phyloP scores from a whole-genome alignment of 1,140 invertebrate genomes.

The Paralvinella palmiformis region DNA sequence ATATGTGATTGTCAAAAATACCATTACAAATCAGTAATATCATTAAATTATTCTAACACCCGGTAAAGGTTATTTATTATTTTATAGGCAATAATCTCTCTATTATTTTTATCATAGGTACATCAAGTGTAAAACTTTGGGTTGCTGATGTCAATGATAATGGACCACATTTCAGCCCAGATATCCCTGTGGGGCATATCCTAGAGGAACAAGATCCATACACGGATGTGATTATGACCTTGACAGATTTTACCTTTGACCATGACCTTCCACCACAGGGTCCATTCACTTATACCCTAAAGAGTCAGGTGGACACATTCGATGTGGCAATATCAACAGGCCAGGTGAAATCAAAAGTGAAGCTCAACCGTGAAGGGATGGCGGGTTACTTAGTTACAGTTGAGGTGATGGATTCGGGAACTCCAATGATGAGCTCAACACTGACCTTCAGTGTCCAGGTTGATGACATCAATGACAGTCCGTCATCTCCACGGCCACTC shows the following conservation, averaged over 20 bases:
- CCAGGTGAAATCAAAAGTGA: conserved; percentile 67
- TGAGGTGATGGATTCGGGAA: conserved; percentile 83
- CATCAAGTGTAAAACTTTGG: conserved; percentile 68
- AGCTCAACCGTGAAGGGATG: conserved; percentile 74
- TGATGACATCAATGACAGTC: conserved; percentile 85
- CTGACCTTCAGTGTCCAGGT: conserved; percentile 75
- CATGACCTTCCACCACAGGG: conserved; percentile 85
- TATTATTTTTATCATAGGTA: conserved; percentile 55
- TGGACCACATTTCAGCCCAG: conserved; percentile 73
- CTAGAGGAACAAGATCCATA: conserved; percentile 81
- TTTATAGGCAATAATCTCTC: too few relatives aligned
- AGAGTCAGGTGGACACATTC: conserved; percentile 74
- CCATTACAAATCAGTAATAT: too few relatives aligned
- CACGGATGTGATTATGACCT: conserved; percentile 69
- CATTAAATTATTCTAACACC: too few relatives aligned
- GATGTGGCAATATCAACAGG: conserved; percentile 73
- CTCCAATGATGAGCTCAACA: conserved; percentile 67
- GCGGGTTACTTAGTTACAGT: conserved; percentile 66
- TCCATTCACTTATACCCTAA: conserved; percentile 75
- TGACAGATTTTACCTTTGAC: conserved; percentile 69
- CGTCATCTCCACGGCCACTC: conserved; percentile 74
- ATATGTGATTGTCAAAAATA: too few relatives aligned
- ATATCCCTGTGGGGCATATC: conserved; percentile 72
- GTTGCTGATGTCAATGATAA: conserved; percentile 89
- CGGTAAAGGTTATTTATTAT: too few relatives aligned